Evolutionary conservation across 2,888 invertebrate species (phyloP), one percentile per base, ranked within the genome.

Genomic region (Machimus atricapillus): DNA sequence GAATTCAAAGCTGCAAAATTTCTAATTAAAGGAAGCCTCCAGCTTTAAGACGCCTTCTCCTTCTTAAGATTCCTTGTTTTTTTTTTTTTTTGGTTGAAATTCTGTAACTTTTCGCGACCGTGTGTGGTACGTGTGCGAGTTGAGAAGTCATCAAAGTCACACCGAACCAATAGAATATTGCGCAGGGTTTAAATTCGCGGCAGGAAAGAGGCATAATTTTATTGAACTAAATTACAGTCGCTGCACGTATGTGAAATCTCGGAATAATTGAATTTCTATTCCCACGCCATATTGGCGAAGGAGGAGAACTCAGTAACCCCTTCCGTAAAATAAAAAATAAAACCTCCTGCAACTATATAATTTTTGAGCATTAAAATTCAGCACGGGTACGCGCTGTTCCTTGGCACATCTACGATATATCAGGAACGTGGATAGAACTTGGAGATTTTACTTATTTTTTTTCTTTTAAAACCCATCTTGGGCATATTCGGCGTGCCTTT

Each of bases 201-300:
- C 19, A 78, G 23, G 78, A 78, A 78, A 43, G 14, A 1, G 8
- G 78, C 78, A 78, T 78, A 43, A 43, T 78, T 78, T 43, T 78
- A 43, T 43, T 43, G 78, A 43, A 3, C 7, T 14, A 43, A 43
- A 78, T 78, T 78, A 43, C 19, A 78, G 78, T 78, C 78, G n/a
- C 8, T 78, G 78, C 78, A 78, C 78, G 78, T 78, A 43, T 43
- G 23, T 78, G 78, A 78, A 78, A 78, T 78, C 78, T 40, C 40
- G 78, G 40, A 78, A 78, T 78, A 78, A 78, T 78, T 78, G 78
- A 78, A 78, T 78, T 78, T 78, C 78, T 78, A 78, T 78, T 78
- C 78, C 43, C 46, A 78, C 16, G 23, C 19, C 66, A 23, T 66
- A 27, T 19, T 27, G 66, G 66, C 66, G 12, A 66, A n/a, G 19